Evolutionary conservation across 2,797 vertebrate species (phyloP).

Genomic region (Rhynchonycteris naso): DNA sequence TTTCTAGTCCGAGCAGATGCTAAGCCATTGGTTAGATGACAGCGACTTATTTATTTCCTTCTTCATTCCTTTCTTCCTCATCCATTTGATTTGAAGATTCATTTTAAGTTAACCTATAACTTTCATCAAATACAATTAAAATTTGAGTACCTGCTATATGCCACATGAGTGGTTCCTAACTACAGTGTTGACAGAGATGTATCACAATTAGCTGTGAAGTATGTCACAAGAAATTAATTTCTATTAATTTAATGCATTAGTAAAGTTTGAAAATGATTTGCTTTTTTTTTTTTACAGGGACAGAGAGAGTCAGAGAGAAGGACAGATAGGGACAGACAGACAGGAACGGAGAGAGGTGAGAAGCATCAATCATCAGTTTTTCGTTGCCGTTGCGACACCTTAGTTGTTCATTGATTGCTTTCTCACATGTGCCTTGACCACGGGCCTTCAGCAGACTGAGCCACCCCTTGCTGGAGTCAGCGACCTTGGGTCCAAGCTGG

Average conservation of each 20-base stretch:
- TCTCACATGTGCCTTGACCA: too few species aligned
- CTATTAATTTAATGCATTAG: neutral
- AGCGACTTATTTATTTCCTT: neutral
- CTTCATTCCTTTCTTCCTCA: neutral
- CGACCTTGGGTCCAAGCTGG: too few species aligned
- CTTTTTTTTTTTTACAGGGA: too few species aligned
- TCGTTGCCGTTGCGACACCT: too few species aligned
- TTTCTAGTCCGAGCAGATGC: neutral
- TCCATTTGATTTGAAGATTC: neutral
- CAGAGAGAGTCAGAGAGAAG: too few species aligned
- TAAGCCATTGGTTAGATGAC: neutral
- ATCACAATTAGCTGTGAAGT: constrained; percentile 4
- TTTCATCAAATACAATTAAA: constrained; percentile 46
- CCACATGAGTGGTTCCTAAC: neutral
- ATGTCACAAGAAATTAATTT: constrained; percentile 30
- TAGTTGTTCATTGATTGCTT: too few species aligned
- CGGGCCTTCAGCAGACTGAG: too few species aligned
- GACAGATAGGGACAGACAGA: too few species aligned
- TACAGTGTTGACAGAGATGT: neutral
- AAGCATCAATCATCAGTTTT: too few species aligned
- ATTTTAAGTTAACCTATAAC: neutral
- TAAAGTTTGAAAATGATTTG: neutral
- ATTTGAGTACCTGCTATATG: neutral
- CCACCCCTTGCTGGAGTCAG: too few species aligned
- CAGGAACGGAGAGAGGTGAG: too few species aligned